Evolutionary conservation across 2,888 invertebrate species (phyloP).

Genomic region (Oegoconia quadripuncta): DNA sequence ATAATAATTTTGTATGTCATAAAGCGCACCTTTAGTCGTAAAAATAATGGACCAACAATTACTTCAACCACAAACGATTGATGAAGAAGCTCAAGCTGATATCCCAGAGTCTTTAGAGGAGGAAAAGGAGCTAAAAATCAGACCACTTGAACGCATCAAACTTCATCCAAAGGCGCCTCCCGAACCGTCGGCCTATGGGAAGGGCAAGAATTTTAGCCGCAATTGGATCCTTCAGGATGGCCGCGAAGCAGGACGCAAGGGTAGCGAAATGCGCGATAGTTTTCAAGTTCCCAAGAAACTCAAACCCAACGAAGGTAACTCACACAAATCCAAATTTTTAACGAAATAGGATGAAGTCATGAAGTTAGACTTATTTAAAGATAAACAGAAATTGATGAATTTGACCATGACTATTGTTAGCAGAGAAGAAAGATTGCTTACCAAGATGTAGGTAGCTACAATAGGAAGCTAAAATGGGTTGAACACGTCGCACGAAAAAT

Average conservation of each 20-base stretch:
- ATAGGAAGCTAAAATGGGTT: too few relatives aligned
- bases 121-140: slow-evolving; percentile 50
- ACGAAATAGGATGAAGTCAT: too few relatives aligned
- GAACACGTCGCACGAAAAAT: too few relatives aligned
- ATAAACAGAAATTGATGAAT: too few relatives aligned
- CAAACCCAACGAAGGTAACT: slow-evolving; percentile 42
- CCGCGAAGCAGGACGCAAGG: slow-evolving; percentile 46
- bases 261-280: slow-evolving; percentile 61
- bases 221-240: slow-evolving; percentile 71
- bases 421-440: too few relatives aligned
- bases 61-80: slow-evolving; percentile 17
- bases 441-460: too few relatives aligned
- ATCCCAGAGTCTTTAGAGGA: slow-evolving; percentile 45
- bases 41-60: neutral
- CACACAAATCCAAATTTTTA: slow-evolving; percentile 2
- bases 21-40: neutral
- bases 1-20: too few relatives aligned
- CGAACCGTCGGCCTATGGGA: slow-evolving; percentile 62
- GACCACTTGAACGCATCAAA: slow-evolving; percentile 56
- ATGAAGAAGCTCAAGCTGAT: slow-evolving; percentile 57
- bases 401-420: too few relatives aligned
- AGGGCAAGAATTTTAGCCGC: slow-evolving; percentile 57
- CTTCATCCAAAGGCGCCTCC: slow-evolving; percentile 60
- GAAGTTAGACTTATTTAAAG: too few relatives aligned
- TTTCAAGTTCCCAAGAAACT: slow-evolving; percentile 49